phyloP scores from a whole-genome alignment of 2,888 invertebrate genomes.

The Gymnosoma rotundatum region DNA sequence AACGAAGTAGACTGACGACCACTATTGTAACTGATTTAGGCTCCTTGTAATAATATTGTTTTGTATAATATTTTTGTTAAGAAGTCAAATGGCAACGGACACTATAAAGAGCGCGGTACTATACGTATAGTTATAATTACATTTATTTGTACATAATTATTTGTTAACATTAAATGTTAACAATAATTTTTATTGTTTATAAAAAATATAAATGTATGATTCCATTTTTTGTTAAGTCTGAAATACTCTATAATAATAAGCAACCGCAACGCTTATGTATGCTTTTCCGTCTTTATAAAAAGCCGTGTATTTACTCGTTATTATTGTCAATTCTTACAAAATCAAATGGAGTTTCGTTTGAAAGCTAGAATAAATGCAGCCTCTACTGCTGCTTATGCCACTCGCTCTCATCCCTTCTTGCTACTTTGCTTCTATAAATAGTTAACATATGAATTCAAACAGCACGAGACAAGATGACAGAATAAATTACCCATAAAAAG shows the following conservation, averaged over 20 bases:
- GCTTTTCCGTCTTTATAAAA: slow-evolving; percentile 67
- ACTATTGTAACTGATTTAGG: neutral
- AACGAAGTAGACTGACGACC: neutral
- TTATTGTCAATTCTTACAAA: slow-evolving; percentile 10
- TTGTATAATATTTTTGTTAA: neutral
- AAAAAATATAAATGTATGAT: neutral
- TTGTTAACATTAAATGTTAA: too few species aligned
- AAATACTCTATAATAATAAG: neutral
- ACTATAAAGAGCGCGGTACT: too few species aligned
- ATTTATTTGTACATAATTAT: too few species aligned
- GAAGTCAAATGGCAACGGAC: too few species aligned
- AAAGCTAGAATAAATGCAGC: slow-evolving; percentile 25
- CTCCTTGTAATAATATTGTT: neutral
- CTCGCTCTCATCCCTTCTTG: slow-evolving; percentile 5
- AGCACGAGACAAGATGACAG: slow-evolving; percentile 64
- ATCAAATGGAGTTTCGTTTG: slow-evolving; percentile 2
- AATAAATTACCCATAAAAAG: slow-evolving; percentile 44
- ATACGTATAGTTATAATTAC: too few species aligned
- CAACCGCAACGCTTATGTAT: slow-evolving; percentile 30
- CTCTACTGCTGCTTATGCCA: slow-evolving; percentile 3
- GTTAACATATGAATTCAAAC: slow-evolving; percentile 36
- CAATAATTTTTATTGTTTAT: too few species aligned
- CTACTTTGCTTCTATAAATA: slow-evolving; percentile 32
- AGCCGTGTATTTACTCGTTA: slow-evolving; percentile 55
- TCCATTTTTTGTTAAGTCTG: neutral